Conservation (phyloP, 2,888 invertebrate species). For the Rhamphomyia laevipes region DNA sequence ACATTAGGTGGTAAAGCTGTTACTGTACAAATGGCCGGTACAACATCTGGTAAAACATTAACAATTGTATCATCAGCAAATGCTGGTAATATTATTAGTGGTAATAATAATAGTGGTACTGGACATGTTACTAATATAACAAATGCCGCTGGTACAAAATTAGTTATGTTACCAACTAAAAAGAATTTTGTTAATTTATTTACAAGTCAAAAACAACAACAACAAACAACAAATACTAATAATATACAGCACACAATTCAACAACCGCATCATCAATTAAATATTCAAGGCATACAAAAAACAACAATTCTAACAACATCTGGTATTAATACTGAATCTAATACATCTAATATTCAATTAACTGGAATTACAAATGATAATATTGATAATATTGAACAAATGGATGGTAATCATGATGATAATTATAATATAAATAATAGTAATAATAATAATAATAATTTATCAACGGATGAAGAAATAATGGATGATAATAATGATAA, state of each 20-base stretch:
- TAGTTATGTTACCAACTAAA: conserved; percentile 42
- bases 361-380: too few relatives aligned
- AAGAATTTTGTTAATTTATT: conserved; percentile 44
- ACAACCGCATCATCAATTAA: too few relatives aligned
- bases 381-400: conserved; percentile 34
- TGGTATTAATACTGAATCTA: too few relatives aligned
- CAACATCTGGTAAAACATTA: conserved; percentile 43
- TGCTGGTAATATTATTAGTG: conserved; percentile 23
- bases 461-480: too few relatives aligned
- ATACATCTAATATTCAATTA: too few relatives aligned
- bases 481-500: neutral
- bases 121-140: conserved; percentile 24
- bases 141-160: conserved; percentile 31
- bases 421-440: too few relatives aligned
- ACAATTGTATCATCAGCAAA: conserved; percentile 42
- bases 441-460: too few relatives aligned
- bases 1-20: conserved; percentile 61
- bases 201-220: conserved; percentile 29
- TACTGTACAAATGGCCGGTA: conserved; percentile 55
- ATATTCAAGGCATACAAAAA: too few relatives aligned
- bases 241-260: conserved; percentile 23
- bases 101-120: conserved; percentile 30
- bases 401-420: conserved; percentile 29
- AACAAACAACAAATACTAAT: conserved; percentile 12
- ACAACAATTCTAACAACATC: too few relatives aligned